A percentile compares a stretch with the other conserved stretches of the same genome.
phyloP scores from a whole-genome alignment of 1,140 invertebrate species.

The Zaprionus tsacasi region DNA sequence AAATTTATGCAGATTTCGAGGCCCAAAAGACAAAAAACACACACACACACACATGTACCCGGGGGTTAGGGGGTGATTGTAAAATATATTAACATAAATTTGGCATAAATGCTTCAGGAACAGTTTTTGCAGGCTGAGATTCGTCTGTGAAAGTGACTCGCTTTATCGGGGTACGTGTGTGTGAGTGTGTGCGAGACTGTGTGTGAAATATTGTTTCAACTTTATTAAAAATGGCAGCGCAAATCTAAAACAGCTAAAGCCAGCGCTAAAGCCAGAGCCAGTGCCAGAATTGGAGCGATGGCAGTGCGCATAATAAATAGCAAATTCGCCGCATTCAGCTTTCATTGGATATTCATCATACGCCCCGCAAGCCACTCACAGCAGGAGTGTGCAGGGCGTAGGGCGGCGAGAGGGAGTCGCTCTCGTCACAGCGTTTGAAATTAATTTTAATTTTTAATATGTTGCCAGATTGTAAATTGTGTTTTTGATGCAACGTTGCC shows the following conservation, averaged over 20 bases:
- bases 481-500: constrained; percentile 30
- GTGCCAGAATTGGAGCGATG: background rate
- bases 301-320: constrained; percentile 60
- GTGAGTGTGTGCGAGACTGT: constrained; percentile 10
- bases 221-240: constrained; percentile 72
- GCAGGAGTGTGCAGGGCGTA: background rate
- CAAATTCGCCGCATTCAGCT: constrained; percentile 35
- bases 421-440: constrained; percentile 57
- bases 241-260: constrained; percentile 55
- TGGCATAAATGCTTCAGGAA: constrained; percentile 82
- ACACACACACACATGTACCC: constrained; percentile 41
- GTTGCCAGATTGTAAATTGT: constrained; percentile 62
- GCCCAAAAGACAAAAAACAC: constrained; percentile 63
- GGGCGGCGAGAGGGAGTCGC: background rate
- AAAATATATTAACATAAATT: constrained; percentile 84
- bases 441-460: constrained; percentile 80
- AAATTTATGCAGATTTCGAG: constrained; percentile 78
- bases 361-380: constrained; percentile 24
- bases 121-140: constrained; percentile 58
- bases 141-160: constrained; percentile 41
- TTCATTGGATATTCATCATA: constrained; percentile 50
- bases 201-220: constrained; percentile 70
- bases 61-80: constrained; percentile 63
- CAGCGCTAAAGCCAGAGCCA: constrained; percentile 22
- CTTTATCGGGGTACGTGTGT: background rate